A percentile compares a stretch with the other conserved stretches of the same genome.
phyloP scores from a whole-genome alignment of 2,113 vertebrate genomes.

The Baryphthengus martii region DNA sequence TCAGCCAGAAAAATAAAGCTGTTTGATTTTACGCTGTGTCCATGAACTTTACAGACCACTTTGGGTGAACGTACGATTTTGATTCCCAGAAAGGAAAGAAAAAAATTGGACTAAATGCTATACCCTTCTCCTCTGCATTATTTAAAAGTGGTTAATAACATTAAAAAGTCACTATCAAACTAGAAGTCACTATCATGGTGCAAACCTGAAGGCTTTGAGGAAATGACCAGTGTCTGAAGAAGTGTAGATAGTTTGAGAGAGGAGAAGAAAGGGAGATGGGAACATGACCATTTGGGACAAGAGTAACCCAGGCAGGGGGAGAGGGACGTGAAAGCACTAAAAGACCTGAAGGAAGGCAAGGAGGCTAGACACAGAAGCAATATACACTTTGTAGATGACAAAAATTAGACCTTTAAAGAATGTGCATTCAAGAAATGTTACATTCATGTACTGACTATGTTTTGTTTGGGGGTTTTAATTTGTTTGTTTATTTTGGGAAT shows the following conservation, averaged over 20 bases:
- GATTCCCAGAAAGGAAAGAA: not conserved
- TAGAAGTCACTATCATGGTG: not conserved
- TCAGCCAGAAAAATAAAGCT: conserved; percentile 10
- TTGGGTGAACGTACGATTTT: not conserved
- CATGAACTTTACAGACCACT: not conserved
- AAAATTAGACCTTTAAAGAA: not conserved
- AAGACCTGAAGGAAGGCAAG: not conserved
- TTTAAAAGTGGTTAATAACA: not conserved
- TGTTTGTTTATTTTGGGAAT: too few species aligned
- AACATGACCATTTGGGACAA: not conserved
- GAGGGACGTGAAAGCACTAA: not conserved
- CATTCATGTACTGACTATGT: not conserved
- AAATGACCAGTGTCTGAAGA: not conserved
- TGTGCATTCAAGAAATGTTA: not conserved
- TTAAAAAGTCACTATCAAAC: not conserved
- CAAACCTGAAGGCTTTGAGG: not conserved
- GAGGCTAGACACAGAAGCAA: not conserved
- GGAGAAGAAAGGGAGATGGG: not conserved
- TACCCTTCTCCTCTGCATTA: not conserved
- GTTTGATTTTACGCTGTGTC: not conserved
- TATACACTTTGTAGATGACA: not conserved
- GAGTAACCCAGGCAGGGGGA: not conserved
- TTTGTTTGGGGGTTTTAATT: not conserved
- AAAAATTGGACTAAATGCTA: not conserved
- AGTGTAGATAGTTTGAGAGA: not conserved